phyloP scores from a whole-genome alignment of 2,797 vertebrate genomes.

The Tauraco hartlaubi region DNA sequence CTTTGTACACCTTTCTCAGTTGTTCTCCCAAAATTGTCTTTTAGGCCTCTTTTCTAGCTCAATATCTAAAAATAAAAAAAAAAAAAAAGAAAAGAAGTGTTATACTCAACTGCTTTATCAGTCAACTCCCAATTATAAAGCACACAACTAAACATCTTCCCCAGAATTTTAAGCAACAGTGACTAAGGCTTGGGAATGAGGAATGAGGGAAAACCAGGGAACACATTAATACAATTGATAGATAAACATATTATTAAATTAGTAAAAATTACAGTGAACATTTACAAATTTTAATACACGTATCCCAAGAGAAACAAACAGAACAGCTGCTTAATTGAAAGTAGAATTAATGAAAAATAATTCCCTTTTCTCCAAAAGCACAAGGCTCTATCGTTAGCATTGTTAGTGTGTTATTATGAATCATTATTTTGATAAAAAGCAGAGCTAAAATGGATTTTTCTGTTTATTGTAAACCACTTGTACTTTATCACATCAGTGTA shows the following conservation, averaged over 20 bases:
- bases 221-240: background rate
- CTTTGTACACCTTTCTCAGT: background rate
- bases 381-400: background rate
- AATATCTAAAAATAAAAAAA: background rate
- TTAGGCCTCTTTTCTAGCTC: background rate
- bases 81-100: accelerated
- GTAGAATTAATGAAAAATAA: slow-evolving; percentile 26
- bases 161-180: background rate
- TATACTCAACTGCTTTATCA: background rate
- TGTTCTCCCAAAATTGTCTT: background rate
- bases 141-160: background rate
- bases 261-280: background rate
- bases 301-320: background rate
- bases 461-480: background rate
- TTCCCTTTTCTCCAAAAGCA: background rate
- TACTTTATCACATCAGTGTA: background rate
- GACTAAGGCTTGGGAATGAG: background rate
- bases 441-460: background rate
- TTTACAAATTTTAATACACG: background rate
- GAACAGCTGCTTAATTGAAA: background rate
- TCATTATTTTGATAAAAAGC: background rate
- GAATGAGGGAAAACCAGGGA: background rate
- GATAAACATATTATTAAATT: background rate
- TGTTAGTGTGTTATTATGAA: background rate
- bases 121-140: background rate